Evolutionary conservation across 2,113 vertebrate species (phyloP), one percentile per base, ranked within the genome.

Genomic region (Cheilinus undulatus): DNA sequence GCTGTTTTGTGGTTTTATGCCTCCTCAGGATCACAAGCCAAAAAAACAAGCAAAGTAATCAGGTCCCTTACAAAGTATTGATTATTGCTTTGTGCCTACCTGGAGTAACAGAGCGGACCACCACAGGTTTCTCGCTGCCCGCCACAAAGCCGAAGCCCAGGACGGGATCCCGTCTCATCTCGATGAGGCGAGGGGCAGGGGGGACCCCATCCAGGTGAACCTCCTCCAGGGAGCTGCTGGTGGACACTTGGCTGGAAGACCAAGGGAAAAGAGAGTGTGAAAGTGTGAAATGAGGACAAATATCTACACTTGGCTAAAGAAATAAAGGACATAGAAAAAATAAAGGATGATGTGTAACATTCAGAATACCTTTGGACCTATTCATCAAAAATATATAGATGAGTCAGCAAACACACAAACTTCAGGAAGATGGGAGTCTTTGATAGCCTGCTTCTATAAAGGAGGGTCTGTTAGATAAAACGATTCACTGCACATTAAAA

Each of bases 141-240:
- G 97, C 97, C 91, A 99, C 97, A 52, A 99, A 99, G 60, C 97
- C 97, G 51, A 99, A 99, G 13, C 97, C 97, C 88, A 99, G 92
- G 42, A 98, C 95, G 1, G 97, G 97, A 92, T 99, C 97, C 77
- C 97, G 94, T 71, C 95, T 95, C 97, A 99, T 98, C 90, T 98
- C 97, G 87, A 98, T 94, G 86, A 95, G 94, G 53, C 97, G 94
- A 22, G 97, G 96, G 50, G 95, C 66, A 1, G 97, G 97, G 78
- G 96, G 96, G 85, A 93, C 92, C 76, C 92, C 95, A 26, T 98
- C 97, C 80, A 96, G 90, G 86, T 94, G 96, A 69, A 97, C 95
- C 91, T 99, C 97, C 80, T 99, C 97, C 92, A 97, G 95, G 76
- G 96, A 95, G 85, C 94, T 93, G 85, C 95, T 94, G 88, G 96